Conservation (phyloP, 2,113 vertebrate genomes). For the Ibidorhyncha struthersii region DNA sequence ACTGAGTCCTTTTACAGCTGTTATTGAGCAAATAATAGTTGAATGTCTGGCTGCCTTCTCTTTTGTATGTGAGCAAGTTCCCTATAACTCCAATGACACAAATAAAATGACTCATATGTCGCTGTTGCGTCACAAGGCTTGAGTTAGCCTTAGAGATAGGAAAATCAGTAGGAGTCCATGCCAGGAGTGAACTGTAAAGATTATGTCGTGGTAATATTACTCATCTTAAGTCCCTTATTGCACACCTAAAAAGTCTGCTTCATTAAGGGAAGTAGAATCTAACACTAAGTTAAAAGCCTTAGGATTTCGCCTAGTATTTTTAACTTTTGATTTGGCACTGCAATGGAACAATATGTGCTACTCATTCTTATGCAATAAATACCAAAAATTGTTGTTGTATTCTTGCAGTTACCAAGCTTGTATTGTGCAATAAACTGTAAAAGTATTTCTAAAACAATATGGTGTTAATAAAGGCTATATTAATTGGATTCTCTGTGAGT, state of each 20-base stretch:
- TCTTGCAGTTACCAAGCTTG: neutral
- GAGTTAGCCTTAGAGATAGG: neutral
- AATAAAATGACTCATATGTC: neutral
- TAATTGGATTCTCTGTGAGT: neutral
- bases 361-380: neutral
- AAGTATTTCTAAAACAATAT: conserved; percentile 28
- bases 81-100: neutral
- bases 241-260: neutral
- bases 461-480: conserved; percentile 22
- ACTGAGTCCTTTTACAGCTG: neutral
- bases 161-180: neutral
- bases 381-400: conserved; percentile 13
- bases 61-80: neutral
- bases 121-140: neutral
- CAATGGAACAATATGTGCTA: conserved; percentile 18
- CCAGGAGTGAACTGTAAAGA: neutral
- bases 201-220: neutral
- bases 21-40: neutral
- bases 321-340: conserved; percentile 13
- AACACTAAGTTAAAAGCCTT: neutral
- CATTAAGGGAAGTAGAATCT: neutral
- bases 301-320: neutral
- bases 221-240: neutral
- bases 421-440: conserved; percentile 12
- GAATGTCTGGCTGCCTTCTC: neutral